Evolutionary conservation across 2,113 vertebrate species (phyloP), one percentile per base, ranked within the genome.

Genomic region (Eudorcas thomsonii): DNA sequence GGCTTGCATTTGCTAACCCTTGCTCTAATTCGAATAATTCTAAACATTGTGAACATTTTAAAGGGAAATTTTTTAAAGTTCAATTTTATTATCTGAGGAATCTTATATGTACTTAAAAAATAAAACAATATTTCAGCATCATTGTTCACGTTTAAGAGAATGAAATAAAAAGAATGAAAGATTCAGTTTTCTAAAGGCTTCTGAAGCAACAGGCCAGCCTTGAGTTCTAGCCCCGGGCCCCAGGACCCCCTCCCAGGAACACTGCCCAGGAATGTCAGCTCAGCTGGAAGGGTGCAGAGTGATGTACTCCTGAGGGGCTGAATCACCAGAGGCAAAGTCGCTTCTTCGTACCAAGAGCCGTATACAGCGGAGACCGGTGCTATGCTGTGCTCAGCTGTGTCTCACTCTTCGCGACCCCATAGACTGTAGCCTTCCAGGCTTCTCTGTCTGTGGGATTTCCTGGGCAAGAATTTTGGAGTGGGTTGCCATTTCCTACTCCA

Each of bases 361-460:
- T 15, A 26, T 3, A 17, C 6, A 50, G 30, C 3, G 19, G 39
- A 74, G 19, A 6, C 52, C 54, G 30, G 6, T 8, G 19, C 10
- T 39, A n/a, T 11, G n/a, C n/a, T 71, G 19, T 6, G 9, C n/a
- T 12, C n/a, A 12, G n/a, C n/a, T 71, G 4, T 12, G 67, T 12
- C 67, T 39, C n/a, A 6, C n/a, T 39, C n/a, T 71, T 1, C 6
- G 5, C 0, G 0, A 36, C 19, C 33, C 64, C 17, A 6, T 12
- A 6, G n/a, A 21, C 64, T 36, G 67, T 5, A 39, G n/a, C n/a
- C n/a, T 39, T n/a, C 67, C n/a, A 71, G n/a, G 19, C n/a, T 39
- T 71, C n/a, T 39, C n/a, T 71, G n/a, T 39, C 19, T 23, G n/a
- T 39, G n/a, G n/a, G n/a, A 12, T 23, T 23, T 39, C 67, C n/a